These are phyloP conservation scores for Diorhabda elongata DNA, from an alignment of 1,140 invertebrate genomes.

Conservation along the genomic window DNA sequence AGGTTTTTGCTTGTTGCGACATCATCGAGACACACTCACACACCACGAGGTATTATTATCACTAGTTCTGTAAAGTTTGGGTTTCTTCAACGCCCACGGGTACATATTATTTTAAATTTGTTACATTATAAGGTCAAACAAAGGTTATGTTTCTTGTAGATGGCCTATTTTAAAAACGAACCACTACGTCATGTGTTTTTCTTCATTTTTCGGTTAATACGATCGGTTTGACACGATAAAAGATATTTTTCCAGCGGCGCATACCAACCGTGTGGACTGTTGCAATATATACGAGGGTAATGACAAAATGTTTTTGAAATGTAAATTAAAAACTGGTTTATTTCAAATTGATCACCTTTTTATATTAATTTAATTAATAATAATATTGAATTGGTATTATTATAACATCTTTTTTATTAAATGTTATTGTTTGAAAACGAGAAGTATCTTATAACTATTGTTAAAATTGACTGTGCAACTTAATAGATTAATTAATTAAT, in stretches of 20 bases:
- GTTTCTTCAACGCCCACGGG: conserved; percentile 10
- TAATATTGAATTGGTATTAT: no score
- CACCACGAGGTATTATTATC: conserved; percentile 14
- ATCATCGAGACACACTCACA: conserved; percentile 6
- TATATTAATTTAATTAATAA: no score
- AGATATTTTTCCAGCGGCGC: background rate
- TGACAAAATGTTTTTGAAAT: no score
- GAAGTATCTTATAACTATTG: no score
- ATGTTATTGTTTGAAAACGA: no score
- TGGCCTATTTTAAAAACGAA: background rate
- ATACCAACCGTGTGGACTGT: background rate
- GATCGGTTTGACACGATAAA: background rate
- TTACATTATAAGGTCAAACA: conserved; percentile 13
- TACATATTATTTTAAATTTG: conserved; percentile 5
- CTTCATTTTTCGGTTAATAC: background rate
- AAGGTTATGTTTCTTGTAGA: conserved; percentile 15
- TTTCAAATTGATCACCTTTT: no score
- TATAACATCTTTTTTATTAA: no score
- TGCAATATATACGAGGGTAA: background rate
- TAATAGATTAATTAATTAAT: no score
- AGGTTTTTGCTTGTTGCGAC: conserved; percentile 8
- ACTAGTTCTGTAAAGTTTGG: conserved; percentile 12
- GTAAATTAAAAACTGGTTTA: no score
- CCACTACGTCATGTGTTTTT: background rate
- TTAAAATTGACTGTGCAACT: no score